Evolutionary conservation across 2,113 vertebrate genomes (phyloP).

Genomic region (Chaenogobius annularis): DNA sequence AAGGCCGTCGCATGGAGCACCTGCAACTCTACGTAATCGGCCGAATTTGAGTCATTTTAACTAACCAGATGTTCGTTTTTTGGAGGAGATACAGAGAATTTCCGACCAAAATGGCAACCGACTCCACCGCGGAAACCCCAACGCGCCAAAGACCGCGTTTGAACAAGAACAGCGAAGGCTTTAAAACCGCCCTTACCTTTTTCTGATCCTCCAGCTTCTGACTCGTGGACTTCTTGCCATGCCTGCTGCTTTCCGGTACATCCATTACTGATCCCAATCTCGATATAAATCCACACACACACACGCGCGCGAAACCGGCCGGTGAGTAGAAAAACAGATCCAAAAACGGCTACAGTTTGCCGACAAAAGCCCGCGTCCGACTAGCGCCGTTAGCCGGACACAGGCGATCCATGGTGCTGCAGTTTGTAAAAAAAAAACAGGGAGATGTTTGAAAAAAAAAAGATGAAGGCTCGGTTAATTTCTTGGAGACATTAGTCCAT

Average conservation of each 20-base stretch:
- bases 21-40: no score
- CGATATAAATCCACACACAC: slow-evolving; percentile 78
- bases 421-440: slow-evolving; percentile 22
- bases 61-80: background rate
- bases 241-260: slow-evolving; percentile 91
- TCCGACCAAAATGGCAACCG: no score
- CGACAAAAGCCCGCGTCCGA: slow-evolving; percentile 75
- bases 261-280: slow-evolving; percentile 86
- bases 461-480: background rate
- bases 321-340: slow-evolving; percentile 51
- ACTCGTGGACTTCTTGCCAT: slow-evolving; percentile 94
- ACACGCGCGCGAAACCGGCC: slow-evolving; percentile 76
- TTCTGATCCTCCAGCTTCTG: slow-evolving; percentile 99
- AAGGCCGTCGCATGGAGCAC: background rate
- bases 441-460: slow-evolving; percentile 1
- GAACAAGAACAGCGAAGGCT: background rate
- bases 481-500: background rate
- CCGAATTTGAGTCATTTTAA: background rate
- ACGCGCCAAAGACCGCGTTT: background rate
- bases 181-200: slow-evolving; percentile 82
- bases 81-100: no score
- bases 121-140: no score
- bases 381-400: slow-evolving; percentile 79
- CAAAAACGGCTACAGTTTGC: slow-evolving; percentile 73
- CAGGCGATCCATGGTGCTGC: slow-evolving; percentile 64